Base-by-base conservation (phyloP, 2,113 vertebrate genomes). In the Triplophysa rosa region DNA sequence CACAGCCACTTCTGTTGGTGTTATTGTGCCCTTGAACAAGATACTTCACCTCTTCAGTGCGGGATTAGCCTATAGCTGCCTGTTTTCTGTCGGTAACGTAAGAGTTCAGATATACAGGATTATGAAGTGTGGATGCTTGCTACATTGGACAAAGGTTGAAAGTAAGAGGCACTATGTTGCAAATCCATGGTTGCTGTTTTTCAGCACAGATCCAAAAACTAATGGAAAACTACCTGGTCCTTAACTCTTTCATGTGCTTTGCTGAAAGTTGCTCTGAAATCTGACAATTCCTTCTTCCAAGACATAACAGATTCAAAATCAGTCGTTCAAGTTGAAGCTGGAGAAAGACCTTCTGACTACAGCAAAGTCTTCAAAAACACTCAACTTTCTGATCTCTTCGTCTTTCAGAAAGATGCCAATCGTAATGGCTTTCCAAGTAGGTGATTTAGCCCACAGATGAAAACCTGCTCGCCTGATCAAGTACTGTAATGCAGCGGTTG, bases 381-480 rank as follows among this genome's bases (percentile, higher is more conserved):
- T 58, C 9, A 12, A 19, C 21, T 69, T 49, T 56, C 23, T 45
- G 54, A 37, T 11, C 70, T 2, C 42, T 56, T 13, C 2, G 52
- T 29, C 17, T 17, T 33, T 56, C 26, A 40, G 69, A 58, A 3
- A 71, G 26, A 58, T 71, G 33, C 33, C 24, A 56, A 49, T 72
- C 59, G 17, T 23, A 72, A 59, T 59, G 70, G 8, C 23, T 74
- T 73, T 62, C 21, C 12, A 62, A 23, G 33, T 24, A 24, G 71
- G 71, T 62, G 58, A 61, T 73, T 62, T 73, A 24, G 58, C 56
- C 33, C 5, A 9, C 56, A 61, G 56, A 45, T 14, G 4, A 26
- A 62, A 73, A 42, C 56, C 56, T 62, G 70, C 70, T 10, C 19
- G 8, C 17, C 54, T 73, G 70, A 73, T 73, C 33, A 61, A 16